A percentile compares a stretch with the other conserved stretches of the same genome.
Evolutionary conservation across 2,888 invertebrate genomes (phyloP).

Genomic region (Coelogynopora nodosa): DNA sequence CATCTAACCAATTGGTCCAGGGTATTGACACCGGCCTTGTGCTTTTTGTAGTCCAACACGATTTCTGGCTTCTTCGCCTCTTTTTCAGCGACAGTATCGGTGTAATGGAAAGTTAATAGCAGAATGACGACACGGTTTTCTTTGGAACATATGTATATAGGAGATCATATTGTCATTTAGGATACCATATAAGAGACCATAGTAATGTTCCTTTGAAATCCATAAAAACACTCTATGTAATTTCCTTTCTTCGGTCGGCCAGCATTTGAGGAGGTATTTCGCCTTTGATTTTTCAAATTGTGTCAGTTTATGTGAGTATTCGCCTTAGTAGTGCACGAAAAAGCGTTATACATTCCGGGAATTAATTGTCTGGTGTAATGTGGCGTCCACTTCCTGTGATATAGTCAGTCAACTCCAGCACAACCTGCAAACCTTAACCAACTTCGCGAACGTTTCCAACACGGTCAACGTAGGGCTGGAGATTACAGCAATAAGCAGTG

Average conservation of each 20-base stretch:
- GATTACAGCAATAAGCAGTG: too few species aligned
- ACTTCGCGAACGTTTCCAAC: too few species aligned
- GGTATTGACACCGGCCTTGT: slow-evolving; percentile 29
- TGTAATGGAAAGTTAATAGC: slow-evolving; percentile 22
- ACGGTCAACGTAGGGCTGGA: too few species aligned
- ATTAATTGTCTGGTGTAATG: too few species aligned
- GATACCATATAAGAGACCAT: too few species aligned
- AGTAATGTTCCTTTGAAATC: slow-evolving; percentile 21
- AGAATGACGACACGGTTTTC: neutral
- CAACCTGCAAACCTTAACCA: too few species aligned
- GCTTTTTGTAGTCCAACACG: slow-evolving; percentile 26
- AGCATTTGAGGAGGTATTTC: slow-evolving; percentile 22
- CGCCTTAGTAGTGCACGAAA: neutral
- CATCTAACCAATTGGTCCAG: slow-evolving; percentile 30
- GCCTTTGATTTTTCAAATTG: neutral
- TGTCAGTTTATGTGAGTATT: neutral
- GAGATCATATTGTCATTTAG: slow-evolving; percentile 24
- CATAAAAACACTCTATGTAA: slow-evolving; percentile 5
- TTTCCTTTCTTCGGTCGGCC: neutral
- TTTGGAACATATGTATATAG: neutral
- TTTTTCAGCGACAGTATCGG: neutral
- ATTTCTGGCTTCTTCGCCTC: slow-evolving; percentile 11
- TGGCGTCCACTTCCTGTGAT: too few species aligned
- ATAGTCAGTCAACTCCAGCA: too few species aligned
- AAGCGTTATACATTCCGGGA: too few species aligned